Conservation (phyloP, 2,113 vertebrate genomes). For the Emydocephalus ijimae region DNA sequence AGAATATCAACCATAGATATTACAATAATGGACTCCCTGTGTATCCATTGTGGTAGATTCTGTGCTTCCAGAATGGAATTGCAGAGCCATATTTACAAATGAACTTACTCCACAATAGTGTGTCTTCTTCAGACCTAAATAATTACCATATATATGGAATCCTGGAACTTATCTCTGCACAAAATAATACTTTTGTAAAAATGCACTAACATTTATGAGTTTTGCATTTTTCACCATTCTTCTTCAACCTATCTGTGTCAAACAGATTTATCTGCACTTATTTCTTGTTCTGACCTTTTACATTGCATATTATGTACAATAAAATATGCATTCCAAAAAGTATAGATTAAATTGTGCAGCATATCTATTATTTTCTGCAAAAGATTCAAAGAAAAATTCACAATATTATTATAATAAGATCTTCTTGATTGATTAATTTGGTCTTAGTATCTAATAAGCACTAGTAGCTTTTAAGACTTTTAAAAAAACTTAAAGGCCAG, state of each 20-base stretch:
- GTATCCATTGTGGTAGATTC: neutral
- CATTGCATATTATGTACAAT: neutral
- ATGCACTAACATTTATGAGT: neutral
- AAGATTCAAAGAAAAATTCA: conserved; percentile 7
- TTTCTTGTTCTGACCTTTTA: neutral
- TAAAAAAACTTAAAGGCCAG: neutral
- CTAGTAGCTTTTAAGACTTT: neutral
- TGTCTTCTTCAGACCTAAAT: neutral
- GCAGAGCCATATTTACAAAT: neutral
- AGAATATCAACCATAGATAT: neutral
- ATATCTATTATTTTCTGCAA: neutral
- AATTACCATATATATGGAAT: neutral
- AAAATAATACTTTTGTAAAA: neutral
- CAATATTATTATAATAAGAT: neutral
- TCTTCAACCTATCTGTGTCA: neutral
- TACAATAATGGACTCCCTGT: neutral
- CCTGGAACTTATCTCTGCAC: neutral
- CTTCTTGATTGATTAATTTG: neutral
- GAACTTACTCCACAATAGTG: neutral
- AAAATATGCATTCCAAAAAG: neutral
- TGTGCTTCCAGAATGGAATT: neutral
- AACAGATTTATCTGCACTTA: neutral
- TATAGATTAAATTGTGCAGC: neutral
- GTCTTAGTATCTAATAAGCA: neutral
- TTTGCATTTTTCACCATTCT: neutral